These are phyloP conservation scores for Porites rus DNA, from an alignment of 92 coral and sea anemone species.

Conservation along the genomic window DNA sequence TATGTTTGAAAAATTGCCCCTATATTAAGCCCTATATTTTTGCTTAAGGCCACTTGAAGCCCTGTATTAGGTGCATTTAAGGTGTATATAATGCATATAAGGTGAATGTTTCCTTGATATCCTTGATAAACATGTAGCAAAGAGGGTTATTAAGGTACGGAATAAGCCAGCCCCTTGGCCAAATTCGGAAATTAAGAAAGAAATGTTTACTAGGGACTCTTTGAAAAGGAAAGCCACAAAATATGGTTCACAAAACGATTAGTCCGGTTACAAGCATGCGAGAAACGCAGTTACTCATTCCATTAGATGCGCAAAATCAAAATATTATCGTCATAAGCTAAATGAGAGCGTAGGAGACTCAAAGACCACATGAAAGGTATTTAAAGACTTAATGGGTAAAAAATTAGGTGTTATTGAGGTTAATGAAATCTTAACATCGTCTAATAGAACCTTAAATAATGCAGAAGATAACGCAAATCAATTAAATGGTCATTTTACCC, in stretches of 20 bases:
- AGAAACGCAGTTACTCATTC: background rate
- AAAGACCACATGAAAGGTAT: background rate
- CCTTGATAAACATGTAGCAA: background rate
- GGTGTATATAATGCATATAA: too few relatives aligned
- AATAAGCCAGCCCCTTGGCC: conserved; percentile 14
- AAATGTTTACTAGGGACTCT: background rate
- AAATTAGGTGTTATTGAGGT: background rate
- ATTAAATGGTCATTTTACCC: background rate
- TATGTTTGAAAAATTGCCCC: too few relatives aligned
- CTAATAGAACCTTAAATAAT: background rate
- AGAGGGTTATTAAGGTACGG: background rate
- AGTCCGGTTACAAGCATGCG: background rate
- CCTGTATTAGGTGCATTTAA: too few relatives aligned
- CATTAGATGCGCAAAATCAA: conserved; percentile 10
- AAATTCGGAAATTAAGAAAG: background rate
- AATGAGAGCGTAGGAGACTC: background rate
- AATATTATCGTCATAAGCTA: background rate
- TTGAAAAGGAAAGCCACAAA: conserved; percentile 27
- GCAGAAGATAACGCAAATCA: background rate
- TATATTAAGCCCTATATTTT: too few relatives aligned
- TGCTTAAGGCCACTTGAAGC: too few relatives aligned
- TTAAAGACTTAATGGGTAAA: background rate
- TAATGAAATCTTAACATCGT: background rate
- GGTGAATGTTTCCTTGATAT: background rate
- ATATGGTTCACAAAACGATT: conserved; percentile 6